A percentile compares a stretch with the other conserved stretches of the same genome.
phyloP scores from a whole-genome alignment of 1,140 invertebrate species.

The Pinna nobilis region DNA sequence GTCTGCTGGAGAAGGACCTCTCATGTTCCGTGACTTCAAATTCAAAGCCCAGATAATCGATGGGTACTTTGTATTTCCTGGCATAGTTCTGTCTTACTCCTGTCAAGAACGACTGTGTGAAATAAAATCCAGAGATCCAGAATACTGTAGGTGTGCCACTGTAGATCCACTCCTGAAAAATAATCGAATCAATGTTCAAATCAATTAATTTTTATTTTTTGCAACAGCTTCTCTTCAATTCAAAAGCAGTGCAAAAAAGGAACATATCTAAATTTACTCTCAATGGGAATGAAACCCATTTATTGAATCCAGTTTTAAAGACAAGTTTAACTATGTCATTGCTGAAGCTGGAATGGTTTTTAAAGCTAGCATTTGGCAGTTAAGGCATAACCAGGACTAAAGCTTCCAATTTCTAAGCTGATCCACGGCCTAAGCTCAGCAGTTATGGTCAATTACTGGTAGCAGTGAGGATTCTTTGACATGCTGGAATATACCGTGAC shows the following conservation, averaged over 20 bases:
- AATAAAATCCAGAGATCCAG: slow-evolving; percentile 76
- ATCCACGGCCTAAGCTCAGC: too few species aligned
- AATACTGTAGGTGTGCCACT: slow-evolving; percentile 69
- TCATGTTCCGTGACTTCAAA: slow-evolving; percentile 71
- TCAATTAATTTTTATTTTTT: background rate
- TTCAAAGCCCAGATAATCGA: slow-evolving; percentile 74
- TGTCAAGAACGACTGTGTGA: slow-evolving; percentile 76
- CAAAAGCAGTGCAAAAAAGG: background rate
- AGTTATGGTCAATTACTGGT: too few species aligned
- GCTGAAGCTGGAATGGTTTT: too few species aligned
- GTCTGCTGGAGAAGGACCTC: slow-evolving; percentile 58
- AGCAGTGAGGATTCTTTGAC: too few species aligned
- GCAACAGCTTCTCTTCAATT: too few species aligned
- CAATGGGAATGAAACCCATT: background rate
- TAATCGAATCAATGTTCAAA: background rate
- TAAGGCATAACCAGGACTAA: too few species aligned
- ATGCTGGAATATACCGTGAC: too few species aligned
- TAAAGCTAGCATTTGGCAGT: too few species aligned
- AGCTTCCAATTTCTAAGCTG: too few species aligned
- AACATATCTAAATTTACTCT: background rate
- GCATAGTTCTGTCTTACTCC: slow-evolving; percentile 75
- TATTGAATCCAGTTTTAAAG: too few species aligned
- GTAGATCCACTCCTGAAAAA: slow-evolving; percentile 70
- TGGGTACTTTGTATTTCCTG: slow-evolving; percentile 73
- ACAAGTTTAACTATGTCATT: too few species aligned